phyloP scores from a whole-genome alignment of 2,113 vertebrate genomes.

The Taxidea taxus region DNA sequence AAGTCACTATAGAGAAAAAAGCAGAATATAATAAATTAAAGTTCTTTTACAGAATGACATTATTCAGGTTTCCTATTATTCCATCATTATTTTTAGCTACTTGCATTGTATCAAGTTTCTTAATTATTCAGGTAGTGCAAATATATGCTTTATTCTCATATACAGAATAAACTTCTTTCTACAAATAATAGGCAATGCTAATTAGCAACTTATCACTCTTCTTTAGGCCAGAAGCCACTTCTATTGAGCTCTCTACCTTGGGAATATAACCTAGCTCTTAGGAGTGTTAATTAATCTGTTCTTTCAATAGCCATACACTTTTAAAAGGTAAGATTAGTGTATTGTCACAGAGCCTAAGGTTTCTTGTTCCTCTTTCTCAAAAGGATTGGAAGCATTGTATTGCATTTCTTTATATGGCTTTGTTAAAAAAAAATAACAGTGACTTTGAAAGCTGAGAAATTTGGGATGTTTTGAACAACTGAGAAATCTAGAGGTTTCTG shows the following conservation, averaged over 20 bases:
- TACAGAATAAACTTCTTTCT: not conserved
- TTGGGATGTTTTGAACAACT: not conserved
- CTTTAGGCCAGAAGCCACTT: constrained; percentile 14
- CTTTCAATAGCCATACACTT: constrained; percentile 41
- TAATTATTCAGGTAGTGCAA: constrained; percentile 8
- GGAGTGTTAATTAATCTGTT: constrained; percentile 54
- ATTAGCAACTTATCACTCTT: constrained; percentile 51
- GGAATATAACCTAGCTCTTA: constrained; percentile 21
- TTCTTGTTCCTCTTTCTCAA: not conserved
- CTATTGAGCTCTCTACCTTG: not conserved
- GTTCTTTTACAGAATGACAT: not conserved
- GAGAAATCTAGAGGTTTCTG: not conserved
- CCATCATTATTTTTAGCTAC: constrained; percentile 29
- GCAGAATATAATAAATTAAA: not conserved
- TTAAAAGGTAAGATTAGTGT: constrained; percentile 42
- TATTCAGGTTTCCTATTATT: not conserved
- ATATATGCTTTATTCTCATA: constrained; percentile 28
- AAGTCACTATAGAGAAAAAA: not conserved
- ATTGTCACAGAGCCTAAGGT: not conserved
- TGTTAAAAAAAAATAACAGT: not conserved
- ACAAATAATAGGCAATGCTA: constrained; percentile 46
- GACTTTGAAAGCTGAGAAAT: constrained; percentile 25
- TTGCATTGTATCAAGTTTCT: not conserved
- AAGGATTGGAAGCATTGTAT: not conserved
- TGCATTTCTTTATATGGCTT: not conserved